Evolutionary conservation across 2,797 vertebrate genomes (phyloP), one percentile per base, ranked within the genome.

Genomic region (Syngnathus rostellatus): DNA sequence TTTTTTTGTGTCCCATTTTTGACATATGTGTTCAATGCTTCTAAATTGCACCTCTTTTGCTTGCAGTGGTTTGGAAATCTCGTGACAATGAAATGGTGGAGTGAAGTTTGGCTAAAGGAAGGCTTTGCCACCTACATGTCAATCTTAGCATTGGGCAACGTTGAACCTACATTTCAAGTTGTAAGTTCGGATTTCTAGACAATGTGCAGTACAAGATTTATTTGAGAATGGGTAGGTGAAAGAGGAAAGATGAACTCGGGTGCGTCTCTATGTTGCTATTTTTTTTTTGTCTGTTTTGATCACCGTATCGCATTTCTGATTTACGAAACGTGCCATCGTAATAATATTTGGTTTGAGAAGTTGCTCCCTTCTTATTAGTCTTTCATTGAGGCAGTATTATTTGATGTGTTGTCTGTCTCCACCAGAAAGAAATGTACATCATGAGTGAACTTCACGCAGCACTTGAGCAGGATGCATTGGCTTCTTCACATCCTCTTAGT

Each of bases 71-170:
- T 93, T 82, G 92, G 92, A 64, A 92, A 92, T 79, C 77, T 91
- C 69, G 92, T 93, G 72, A 93, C 92, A 0, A 92, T 93, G 88
- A 83, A 81, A 39, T 93, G 92, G 92, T 93, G 92, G 92, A 92
- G 89, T 50, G 81, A 91, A 1, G 0, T 91, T 14, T 93, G 92
- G 92, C 82, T 93, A 62, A 93, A 90, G 0, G 90, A 93, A 64
- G 91, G 91, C 43, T 88, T 93, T 51, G 84, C 92, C 45, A 85
- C 72, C 11, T 93, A 89, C 72, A 63, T 88, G 46, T 70, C 88
- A 2, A 73, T 77, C 64, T 1, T 71, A 1, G 90, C 82, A 1
- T 65, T 90, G 61, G 73, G 88, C 21, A 0, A 67, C 0, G 64
- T 74, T 2, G 80, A 87, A 50, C 81, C 83, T 0, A 3, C n/a